Conservation (phyloP, 2,888 invertebrate species). For the Selenia dentaria region DNA sequence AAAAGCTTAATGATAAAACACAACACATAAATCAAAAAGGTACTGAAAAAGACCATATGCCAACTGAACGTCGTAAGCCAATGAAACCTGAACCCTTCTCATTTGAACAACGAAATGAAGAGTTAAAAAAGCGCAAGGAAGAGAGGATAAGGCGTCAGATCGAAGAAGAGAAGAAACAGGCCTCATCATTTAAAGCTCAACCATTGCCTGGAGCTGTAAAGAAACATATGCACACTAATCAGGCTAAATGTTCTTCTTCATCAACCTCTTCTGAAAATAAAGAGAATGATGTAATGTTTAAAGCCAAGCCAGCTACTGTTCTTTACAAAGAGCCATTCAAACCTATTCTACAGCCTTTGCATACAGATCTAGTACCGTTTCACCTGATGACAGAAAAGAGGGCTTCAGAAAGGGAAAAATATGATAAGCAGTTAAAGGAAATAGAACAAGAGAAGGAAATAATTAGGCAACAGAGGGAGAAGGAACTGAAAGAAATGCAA, state of each 20-base stretch:
- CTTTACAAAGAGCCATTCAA: too few relatives aligned
- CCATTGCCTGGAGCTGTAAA: conserved; percentile 84
- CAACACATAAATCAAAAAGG: too few relatives aligned
- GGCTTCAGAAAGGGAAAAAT: too few relatives aligned
- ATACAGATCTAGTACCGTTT: conserved; percentile 82
- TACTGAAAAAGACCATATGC: too few relatives aligned
- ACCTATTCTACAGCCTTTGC: too few relatives aligned
- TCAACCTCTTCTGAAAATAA: conserved; percentile 70
- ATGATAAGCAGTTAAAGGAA: too few relatives aligned
- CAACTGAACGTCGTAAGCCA: conserved; percentile 52
- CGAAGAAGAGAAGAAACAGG: conserved; percentile 85
- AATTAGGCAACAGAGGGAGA: conserved; percentile 60
- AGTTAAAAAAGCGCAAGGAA: conserved; percentile 82
- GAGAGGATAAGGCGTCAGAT: conserved; percentile 84
- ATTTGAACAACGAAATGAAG: conserved; percentile 87
- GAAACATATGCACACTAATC: conserved; percentile 63
- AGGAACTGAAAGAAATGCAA: too few relatives aligned
- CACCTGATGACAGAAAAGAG: conserved; percentile 87
- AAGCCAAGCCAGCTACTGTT: too few relatives aligned
- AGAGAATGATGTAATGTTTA: conserved; percentile 49
- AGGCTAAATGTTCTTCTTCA: conserved; percentile 51
- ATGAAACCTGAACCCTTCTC: conserved; percentile 67
- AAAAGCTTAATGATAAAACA: too few relatives aligned
- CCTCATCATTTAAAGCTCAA: conserved; percentile 88
- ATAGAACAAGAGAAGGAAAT: conserved; percentile 80